Conservation (phyloP, 2,797 vertebrate genomes). For the Spea hammondii region DNA sequence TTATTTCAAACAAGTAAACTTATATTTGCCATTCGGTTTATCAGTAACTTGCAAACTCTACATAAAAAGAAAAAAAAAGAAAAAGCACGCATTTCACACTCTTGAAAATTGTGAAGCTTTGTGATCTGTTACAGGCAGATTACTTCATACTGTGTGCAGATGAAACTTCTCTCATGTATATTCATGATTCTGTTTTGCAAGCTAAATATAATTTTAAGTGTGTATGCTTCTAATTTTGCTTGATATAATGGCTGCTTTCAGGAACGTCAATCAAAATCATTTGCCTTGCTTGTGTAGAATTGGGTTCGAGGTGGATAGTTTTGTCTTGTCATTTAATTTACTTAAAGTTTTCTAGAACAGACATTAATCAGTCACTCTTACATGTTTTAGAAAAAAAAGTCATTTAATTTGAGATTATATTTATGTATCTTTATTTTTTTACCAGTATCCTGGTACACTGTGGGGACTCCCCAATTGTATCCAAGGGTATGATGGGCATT, state of each 20-base stretch:
- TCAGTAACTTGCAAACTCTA: slow-evolving; percentile 23
- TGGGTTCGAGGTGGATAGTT: not conserved
- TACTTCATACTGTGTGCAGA: slow-evolving; percentile 34
- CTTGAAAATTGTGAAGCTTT: slow-evolving; percentile 17
- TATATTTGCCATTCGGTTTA: not conserved
- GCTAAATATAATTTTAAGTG: slow-evolving; percentile 38
- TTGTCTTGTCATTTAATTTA: not conserved
- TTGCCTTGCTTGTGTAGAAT: slow-evolving; percentile 2
- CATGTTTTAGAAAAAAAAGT: too few species aligned
- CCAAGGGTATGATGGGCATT: not conserved
- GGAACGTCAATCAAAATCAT: slow-evolving; percentile 26
- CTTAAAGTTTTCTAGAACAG: slow-evolving; percentile 1
- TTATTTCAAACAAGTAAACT: not conserved
- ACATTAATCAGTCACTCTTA: not conserved
- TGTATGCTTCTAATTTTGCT: slow-evolving; percentile 37
- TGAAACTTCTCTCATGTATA: slow-evolving; percentile 39
- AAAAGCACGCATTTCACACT: slow-evolving; percentile 1
- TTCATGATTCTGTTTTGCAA: slow-evolving; percentile 44
- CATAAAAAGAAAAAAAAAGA: not conserved
- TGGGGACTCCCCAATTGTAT: not conserved
- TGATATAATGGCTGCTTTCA: slow-evolving; percentile 39
- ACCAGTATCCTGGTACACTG: not conserved
- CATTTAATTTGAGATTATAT: too few species aligned
- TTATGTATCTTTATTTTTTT: too few species aligned
- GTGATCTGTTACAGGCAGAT: slow-evolving; percentile 32